Conservation (phyloP, 2,113 vertebrate genomes). For the Typhlomys cinereus region DNA sequence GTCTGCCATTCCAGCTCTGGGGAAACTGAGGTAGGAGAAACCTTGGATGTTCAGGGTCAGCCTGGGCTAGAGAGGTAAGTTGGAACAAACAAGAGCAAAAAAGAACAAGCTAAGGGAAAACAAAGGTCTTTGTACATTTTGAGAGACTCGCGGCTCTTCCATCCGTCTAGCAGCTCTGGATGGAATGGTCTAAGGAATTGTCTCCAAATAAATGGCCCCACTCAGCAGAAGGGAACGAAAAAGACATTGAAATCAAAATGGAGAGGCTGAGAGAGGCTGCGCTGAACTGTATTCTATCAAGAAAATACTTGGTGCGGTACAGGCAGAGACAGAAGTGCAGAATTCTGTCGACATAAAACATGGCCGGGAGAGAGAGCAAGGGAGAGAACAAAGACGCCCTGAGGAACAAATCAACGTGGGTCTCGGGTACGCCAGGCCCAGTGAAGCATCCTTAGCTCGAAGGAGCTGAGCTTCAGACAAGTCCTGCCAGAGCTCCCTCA, state of each 20-base stretch:
- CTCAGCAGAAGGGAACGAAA: fast-evolving
- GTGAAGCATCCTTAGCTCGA: background rate
- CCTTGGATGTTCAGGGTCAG: no score
- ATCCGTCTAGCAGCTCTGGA: no score
- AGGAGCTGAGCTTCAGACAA: constrained; percentile 10
- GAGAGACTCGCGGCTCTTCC: no score
- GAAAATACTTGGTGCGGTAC: background rate
- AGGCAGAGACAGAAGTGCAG: background rate
- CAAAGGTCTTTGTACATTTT: no score
- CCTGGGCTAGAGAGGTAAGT: no score
- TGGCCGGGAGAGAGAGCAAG: background rate
- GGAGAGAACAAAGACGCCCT: background rate
- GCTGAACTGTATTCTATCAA: background rate
- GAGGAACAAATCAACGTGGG: background rate
- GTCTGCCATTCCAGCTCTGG: no score
- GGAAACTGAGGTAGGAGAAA: no score
- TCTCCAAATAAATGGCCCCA: background rate
- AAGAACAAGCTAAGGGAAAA: no score
- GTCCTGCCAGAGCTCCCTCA: background rate
- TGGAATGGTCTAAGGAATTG: background rate
- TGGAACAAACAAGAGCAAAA: no score
- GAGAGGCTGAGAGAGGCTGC: no score
- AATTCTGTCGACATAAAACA: fast-evolving
- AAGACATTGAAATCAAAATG: background rate
- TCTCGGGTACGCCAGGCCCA: background rate